Evolutionary conservation across 2,797 vertebrate genomes (phyloP).

Genomic region (Lepilemur ruficaudatus): DNA sequence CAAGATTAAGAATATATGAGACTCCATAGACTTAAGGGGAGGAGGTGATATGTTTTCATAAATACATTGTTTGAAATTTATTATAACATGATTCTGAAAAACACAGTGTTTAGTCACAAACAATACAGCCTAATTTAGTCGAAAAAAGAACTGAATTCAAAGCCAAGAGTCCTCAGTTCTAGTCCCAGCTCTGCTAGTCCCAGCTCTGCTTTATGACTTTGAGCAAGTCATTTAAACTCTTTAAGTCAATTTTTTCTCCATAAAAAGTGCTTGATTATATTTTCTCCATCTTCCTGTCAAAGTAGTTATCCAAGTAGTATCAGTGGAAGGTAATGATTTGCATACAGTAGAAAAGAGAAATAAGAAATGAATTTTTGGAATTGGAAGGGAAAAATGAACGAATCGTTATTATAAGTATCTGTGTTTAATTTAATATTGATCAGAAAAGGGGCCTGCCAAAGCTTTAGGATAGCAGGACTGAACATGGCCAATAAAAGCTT

Average conservation of each 20-base stretch:
- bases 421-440: neutral
- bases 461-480: neutral
- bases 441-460: neutral
- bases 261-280: neutral
- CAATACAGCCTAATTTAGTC: neutral
- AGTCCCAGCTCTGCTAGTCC: neutral
- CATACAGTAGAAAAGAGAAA: neutral
- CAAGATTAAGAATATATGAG: neutral
- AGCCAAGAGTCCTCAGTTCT: neutral
- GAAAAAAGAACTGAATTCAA: neutral
- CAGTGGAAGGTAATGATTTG: neutral
- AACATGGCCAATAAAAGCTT: constrained; percentile 22
- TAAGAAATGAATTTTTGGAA: neutral
- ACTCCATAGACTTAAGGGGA: neutral
- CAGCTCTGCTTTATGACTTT: neutral
- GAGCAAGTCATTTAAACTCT: neutral
- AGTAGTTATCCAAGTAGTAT: neutral
- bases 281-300: neutral
- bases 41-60: neutral
- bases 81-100: neutral
- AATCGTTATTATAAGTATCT: neutral
- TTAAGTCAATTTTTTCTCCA: neutral
- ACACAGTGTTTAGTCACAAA: neutral
- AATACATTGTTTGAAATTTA: neutral
- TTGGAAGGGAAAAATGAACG: neutral